Evolutionary conservation across 2,888 invertebrate genomes (phyloP).

Genomic region (Formica aserva): DNA sequence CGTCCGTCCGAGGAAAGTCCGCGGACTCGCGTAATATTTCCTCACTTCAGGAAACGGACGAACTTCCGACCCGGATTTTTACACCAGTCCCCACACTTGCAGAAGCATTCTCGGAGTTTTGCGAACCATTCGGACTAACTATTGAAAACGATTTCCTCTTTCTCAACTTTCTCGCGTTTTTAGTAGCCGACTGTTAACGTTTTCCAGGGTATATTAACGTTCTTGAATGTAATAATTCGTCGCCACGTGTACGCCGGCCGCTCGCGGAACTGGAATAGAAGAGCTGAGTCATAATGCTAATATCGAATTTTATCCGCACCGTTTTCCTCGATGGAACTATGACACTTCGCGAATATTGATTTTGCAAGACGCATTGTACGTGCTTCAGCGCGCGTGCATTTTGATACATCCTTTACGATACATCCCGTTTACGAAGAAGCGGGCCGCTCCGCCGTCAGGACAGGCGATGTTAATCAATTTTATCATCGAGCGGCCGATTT

Average conservation of each 20-base stretch:
- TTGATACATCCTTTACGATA: background rate
- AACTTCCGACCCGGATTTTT: constrained; percentile 45
- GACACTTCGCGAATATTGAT: background rate
- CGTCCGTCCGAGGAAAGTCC: constrained; percentile 3
- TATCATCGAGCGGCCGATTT: constrained; percentile 75
- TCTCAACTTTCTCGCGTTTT: background rate
- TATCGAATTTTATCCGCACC: background rate
- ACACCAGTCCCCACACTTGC: constrained; percentile 6
- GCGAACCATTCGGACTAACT: background rate
- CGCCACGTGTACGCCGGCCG: background rate
- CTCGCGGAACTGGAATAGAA: background rate
- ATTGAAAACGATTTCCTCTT: background rate
- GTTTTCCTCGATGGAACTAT: background rate
- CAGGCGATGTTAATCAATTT: constrained; percentile 68
- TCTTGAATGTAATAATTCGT: background rate
- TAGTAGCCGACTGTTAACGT: background rate
- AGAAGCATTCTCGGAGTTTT: constrained; percentile 4
- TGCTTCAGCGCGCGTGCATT: background rate
- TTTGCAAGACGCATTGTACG: background rate
- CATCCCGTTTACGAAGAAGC: background rate
- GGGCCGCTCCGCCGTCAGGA: background rate
- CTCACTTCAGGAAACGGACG: constrained; percentile 38
- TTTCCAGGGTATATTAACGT: background rate
- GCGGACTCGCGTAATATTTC: constrained; percentile 24
- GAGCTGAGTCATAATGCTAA: background rate